Evolutionary conservation across 2,888 invertebrate genomes (phyloP).

Genomic region (Pedicia rivosa): DNA sequence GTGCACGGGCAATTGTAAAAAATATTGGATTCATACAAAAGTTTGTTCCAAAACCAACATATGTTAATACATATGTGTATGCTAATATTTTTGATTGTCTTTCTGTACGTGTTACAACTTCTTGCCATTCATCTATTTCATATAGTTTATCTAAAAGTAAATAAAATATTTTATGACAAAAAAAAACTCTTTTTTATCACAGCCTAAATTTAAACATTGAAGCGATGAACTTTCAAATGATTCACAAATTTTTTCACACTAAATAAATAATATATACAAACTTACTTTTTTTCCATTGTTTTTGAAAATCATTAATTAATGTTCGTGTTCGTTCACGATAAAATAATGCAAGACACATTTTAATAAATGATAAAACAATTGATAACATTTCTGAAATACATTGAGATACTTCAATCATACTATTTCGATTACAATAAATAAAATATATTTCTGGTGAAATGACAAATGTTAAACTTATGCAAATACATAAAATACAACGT

Average conservation of each 20-base stretch:
- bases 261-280: no score
- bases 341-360: constrained; percentile 4
- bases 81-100: constrained; percentile 1
- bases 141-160: background rate
- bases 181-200: no score
- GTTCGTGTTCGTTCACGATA: background rate
- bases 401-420: constrained; percentile 4
- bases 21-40: constrained; percentile 4
- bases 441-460: constrained; percentile 1
- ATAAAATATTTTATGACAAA: background rate
- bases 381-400: constrained; percentile 4
- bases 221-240: no score
- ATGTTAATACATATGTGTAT: background rate
- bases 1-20: background rate
- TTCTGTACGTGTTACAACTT: background rate
- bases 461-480: background rate
- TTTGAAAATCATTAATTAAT: constrained; percentile 1
- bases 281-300: background rate
- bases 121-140: background rate
- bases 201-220: no score
- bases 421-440: background rate
- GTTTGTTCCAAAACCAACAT: constrained; percentile 5
- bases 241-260: no score
- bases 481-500: background rate
- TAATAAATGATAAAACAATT: background rate